phyloP scores from a whole-genome alignment of 2,797 vertebrate species.

The Odontamblyopus rebecca region DNA sequence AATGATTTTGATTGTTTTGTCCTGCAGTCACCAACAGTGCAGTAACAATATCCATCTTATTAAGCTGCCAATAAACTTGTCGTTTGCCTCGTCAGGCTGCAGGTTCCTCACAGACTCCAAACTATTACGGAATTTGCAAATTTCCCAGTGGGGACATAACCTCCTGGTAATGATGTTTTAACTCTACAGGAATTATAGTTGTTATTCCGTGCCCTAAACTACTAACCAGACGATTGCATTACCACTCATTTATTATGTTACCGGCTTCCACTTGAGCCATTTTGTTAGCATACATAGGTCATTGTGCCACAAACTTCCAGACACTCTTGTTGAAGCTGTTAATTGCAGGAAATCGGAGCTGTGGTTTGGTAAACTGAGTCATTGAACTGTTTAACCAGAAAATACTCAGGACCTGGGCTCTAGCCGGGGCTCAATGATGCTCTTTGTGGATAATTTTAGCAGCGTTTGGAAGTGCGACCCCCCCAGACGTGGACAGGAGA shows the following conservation, averaged over 20 bases:
- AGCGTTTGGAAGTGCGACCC: conserved; percentile 39
- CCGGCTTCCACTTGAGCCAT: not conserved
- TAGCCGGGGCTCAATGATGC: conserved; percentile 55
- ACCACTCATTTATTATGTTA: not conserved
- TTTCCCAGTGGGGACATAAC: too few relatives aligned
- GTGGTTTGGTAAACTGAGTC: conserved; percentile 15
- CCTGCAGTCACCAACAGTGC: too few relatives aligned
- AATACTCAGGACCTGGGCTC: conserved; percentile 25
- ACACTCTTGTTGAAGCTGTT: conserved; percentile 19
- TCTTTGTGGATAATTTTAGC: conserved; percentile 57
- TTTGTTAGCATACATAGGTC: not conserved
- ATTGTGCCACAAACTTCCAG: too few relatives aligned
- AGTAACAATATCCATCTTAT: too few relatives aligned
- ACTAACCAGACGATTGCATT: not conserved
- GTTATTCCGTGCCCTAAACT: not conserved
- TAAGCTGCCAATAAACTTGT: too few relatives aligned
- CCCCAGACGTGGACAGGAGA: conserved; percentile 13
- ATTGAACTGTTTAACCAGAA: conserved; percentile 37
- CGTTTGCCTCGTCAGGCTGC: too few relatives aligned
- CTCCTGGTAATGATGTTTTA: too few relatives aligned
- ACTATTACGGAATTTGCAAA: too few relatives aligned
- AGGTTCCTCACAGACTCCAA: too few relatives aligned
- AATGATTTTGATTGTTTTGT: too few relatives aligned
- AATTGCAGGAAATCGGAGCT: conserved; percentile 39
- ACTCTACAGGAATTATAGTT: not conserved